Percentiles rank a stretch among this genome's conserved stretches.
Conservation (phyloP, 2,888 invertebrate species). For the Diogma glabrata region DNA sequence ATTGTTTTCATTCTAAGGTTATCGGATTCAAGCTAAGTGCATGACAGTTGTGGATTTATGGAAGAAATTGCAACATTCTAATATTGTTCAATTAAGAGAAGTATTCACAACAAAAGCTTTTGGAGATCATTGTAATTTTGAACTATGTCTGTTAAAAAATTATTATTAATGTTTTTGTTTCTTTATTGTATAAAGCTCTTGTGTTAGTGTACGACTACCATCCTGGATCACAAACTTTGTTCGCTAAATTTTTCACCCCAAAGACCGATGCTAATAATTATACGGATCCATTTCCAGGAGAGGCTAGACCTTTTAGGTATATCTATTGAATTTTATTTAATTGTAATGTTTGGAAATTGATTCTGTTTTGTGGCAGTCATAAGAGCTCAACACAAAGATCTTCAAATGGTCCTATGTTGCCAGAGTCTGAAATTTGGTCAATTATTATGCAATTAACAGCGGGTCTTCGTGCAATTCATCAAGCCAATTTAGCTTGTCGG, state of each 20-base stretch:
- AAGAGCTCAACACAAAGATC: slow-evolving; percentile 36
- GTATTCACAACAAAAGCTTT: slow-evolving; percentile 93
- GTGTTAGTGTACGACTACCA: slow-evolving; percentile 95
- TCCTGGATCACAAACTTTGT: slow-evolving; percentile 78
- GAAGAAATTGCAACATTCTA: slow-evolving; percentile 91
- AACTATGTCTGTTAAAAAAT: neutral
- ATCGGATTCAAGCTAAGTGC: slow-evolving; percentile 56
- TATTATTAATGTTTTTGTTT: neutral
- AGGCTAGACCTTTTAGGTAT: slow-evolving; percentile 46
- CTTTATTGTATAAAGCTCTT: slow-evolving; percentile 46
- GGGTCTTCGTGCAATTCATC: slow-evolving; percentile 83
- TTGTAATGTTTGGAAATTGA: neutral
- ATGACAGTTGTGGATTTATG: slow-evolving; percentile 82
- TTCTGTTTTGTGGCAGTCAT: slow-evolving; percentile 27
- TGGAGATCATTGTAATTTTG: slow-evolving; percentile 83
- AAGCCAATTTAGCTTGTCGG: slow-evolving; percentile 51
- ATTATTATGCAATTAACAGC: slow-evolving; percentile 92
- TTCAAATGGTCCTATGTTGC: slow-evolving; percentile 62
- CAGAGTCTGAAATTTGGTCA: slow-evolving; percentile 90
- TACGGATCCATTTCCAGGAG: slow-evolving; percentile 69
- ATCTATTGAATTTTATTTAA: neutral
- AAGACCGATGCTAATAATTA: slow-evolving; percentile 50
- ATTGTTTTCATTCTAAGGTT: slow-evolving; percentile 42
- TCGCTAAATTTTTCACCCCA: slow-evolving; percentile 70
- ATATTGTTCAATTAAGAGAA: slow-evolving; percentile 84